Conservation (phyloP, 2,797 vertebrate species). For the Poliocrania exsul region DNA sequence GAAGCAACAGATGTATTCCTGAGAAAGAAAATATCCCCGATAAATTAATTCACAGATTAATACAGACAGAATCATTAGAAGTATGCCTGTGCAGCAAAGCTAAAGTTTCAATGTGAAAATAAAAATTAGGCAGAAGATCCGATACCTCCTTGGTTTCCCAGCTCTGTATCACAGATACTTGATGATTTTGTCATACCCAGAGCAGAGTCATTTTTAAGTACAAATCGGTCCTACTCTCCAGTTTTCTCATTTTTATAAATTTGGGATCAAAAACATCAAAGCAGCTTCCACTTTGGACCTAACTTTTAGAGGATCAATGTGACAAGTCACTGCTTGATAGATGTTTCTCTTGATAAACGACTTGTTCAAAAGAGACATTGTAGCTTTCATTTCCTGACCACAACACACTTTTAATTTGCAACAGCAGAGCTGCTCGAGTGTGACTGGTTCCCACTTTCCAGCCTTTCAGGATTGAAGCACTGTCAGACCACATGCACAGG, state of each 20-base stretch:
- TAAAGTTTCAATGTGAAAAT: constrained; percentile 1
- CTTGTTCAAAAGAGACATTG: constrained; percentile 87
- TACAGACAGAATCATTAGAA: not conserved
- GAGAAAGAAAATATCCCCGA: not conserved
- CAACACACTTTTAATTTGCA: constrained; percentile 87
- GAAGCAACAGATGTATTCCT: constrained; percentile 57
- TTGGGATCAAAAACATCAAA: constrained; percentile 83
- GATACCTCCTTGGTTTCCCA: not conserved
- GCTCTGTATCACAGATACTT: constrained; percentile 14
- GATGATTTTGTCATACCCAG: constrained; percentile 24
- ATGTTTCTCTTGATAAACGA: constrained; percentile 87
- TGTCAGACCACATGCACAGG: constrained; percentile 71
- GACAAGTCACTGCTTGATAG: constrained; percentile 84
- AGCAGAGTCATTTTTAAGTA: constrained; percentile 33
- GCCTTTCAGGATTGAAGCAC: constrained; percentile 69
- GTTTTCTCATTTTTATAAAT: constrained; percentile 79
- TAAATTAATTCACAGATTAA: not conserved
- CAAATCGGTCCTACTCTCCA: constrained; percentile 57
- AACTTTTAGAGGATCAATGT: constrained; percentile 84
- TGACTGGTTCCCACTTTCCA: constrained; percentile 77
- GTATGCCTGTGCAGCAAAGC: not conserved
- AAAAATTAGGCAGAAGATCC: not conserved
- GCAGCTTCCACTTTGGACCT: constrained; percentile 75
- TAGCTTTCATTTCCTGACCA: constrained; percentile 88
- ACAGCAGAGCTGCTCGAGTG: constrained; percentile 81